phyloP scores from a whole-genome alignment of 2,888 invertebrate species.

The Hoplodrina ambigua region DNA sequence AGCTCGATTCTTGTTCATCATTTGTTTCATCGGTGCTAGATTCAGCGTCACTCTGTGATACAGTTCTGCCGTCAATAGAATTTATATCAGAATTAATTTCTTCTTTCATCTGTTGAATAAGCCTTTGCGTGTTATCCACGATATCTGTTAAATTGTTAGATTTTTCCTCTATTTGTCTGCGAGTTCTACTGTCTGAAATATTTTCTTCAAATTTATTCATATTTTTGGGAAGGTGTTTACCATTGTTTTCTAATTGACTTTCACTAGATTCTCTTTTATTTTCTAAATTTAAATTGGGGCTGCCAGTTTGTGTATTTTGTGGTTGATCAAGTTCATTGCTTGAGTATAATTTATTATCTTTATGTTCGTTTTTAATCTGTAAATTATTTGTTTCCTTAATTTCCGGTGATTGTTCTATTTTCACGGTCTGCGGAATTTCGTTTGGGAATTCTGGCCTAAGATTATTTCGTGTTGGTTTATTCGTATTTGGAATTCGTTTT shows the following conservation, averaged over 20 bases:
- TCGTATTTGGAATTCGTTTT: not conserved
- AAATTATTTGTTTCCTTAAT: conserved; percentile 12
- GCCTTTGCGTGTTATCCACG: conserved; percentile 91
- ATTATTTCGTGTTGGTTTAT: conserved; percentile 12
- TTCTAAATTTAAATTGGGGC: conserved; percentile 1
- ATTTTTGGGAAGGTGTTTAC: conserved; percentile 3
- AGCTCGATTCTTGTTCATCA: conserved; percentile 80
- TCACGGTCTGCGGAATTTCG: not conserved
- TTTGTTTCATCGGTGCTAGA: conserved; percentile 79
- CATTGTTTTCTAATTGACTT: conserved; percentile 19
- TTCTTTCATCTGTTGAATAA: conserved; percentile 92
- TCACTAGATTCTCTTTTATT: conserved; percentile 10
- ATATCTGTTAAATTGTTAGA: conserved; percentile 86
- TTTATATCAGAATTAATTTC: conserved; percentile 91
- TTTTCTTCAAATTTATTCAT: conserved; percentile 17
- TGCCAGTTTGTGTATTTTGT: conserved; percentile 9
- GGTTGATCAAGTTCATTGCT: not conserved
- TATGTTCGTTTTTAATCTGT: conserved; percentile 16
- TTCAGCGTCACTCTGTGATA: conserved; percentile 87
- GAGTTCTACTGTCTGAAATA: conserved; percentile 7
- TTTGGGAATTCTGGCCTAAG: conserved; percentile 6
- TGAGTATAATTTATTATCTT: not conserved
- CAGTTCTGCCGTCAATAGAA: conserved; percentile 83
- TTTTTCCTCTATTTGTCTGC: conserved; percentile 72
- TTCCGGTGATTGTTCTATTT: conserved; percentile 12